Evolutionary conservation across 1,140 invertebrate species (phyloP), one percentile per base, ranked within the genome.

Genomic region (Brachionus asplanchnoidis): DNA sequence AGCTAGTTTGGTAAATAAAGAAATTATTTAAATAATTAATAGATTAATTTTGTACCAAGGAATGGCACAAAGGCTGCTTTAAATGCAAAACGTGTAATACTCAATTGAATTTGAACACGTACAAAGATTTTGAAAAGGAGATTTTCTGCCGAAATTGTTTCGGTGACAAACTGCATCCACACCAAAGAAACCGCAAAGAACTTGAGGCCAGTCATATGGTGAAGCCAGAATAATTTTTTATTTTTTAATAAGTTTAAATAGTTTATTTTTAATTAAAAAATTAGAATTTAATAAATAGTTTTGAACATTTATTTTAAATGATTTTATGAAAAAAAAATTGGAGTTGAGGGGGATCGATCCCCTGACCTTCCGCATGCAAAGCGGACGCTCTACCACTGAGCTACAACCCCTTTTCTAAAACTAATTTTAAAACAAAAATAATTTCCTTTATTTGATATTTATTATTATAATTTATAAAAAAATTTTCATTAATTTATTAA

Each of bases 301-400:
- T 60, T 44, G n/a, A 60, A 60, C 0, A 60, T 56, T 80, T 36
- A 56, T 80, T 80, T 56, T 6, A 17, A 56, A 56, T 11, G 53
- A 7, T 20, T 56, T 20, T 28, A 53, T 60, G 2, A n/a, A 0
- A 80, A 80, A 80, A 60, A 56, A n/a, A 40, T 7, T 82, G 79
- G 79, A 82, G 79, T 50, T 80, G 77, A 80, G 77, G 77, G 77
- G 77, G 77, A 80, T 80, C 77, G 77, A 80, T 80, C 77, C 77
- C 77, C 77, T 80, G 77, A 80, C 77, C 77, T 80, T 80, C 77
- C 77, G 77, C 77, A 80, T 80, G 77, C 77, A 65, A 80, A 80
- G 77, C 77, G 77, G 77, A 80, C 77, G 77, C 77, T 80, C 77
- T 80, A 80, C 77, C 77, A 80, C 77, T 80, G 77, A 80, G 77